Percentiles rank a stretch among this genome's conserved stretches.
phyloP scores from a whole-genome alignment of 1,140 invertebrate species.

The Nasonia longicornis region DNA sequence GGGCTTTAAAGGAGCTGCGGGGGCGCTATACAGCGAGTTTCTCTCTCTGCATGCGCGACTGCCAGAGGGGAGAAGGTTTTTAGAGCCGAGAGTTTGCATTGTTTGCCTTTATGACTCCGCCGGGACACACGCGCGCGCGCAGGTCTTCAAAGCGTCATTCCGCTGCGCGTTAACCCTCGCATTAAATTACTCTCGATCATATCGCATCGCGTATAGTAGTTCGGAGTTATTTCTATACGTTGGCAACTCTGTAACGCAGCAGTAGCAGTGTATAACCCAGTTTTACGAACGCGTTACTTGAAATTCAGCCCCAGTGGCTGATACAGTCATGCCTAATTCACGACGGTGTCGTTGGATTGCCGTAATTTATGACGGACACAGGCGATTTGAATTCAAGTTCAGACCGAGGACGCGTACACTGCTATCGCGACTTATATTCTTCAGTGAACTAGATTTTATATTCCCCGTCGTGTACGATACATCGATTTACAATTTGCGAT shows the following conservation, averaged over 20 bases:
- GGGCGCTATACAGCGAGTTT: not conserved
- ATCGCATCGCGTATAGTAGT: too few relatives aligned
- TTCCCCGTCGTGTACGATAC: not conserved
- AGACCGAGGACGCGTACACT: not conserved
- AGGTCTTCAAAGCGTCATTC: not conserved
- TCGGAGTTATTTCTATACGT: too few relatives aligned
- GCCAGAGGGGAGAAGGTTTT: not conserved
- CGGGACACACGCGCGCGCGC: not conserved
- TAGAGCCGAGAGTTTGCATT: not conserved
- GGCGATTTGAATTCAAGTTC: conserved; percentile 2
- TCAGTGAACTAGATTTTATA: conserved; percentile 21
- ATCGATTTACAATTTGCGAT: too few relatives aligned
- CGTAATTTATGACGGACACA: not conserved
- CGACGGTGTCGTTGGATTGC: not conserved
- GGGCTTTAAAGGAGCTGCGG: not conserved
- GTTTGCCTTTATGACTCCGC: not conserved
- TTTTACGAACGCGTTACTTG: not conserved
- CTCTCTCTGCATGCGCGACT: not conserved
- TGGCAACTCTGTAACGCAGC: too few relatives aligned
- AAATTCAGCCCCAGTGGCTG: conserved; percentile 10
- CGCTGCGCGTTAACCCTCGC: not conserved
- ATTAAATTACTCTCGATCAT: not conserved
- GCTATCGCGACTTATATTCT: too few relatives aligned
- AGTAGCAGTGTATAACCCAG: too few relatives aligned
- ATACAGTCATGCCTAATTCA: conserved; percentile 20